Evolutionary conservation across 2,888 invertebrate genomes (phyloP), one percentile per base, ranked within the genome.

Genomic region (Agrotis clavis): DNA sequence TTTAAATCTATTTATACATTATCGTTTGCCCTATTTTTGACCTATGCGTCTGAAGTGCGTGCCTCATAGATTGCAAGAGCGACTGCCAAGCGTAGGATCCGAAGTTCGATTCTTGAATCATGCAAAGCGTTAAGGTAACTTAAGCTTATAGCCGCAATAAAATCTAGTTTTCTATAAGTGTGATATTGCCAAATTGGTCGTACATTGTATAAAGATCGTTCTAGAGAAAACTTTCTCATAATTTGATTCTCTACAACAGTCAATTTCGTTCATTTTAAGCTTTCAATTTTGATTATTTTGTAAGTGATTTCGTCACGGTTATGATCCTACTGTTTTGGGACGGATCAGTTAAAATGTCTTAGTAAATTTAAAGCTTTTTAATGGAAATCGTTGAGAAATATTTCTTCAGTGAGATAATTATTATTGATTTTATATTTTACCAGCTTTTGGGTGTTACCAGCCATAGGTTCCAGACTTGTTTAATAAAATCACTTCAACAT

Each of bases 121-220:
- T 30, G 30, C 30, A 30, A 3, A 30, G 30, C 30, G 30, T 30
- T 5, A 30, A 30, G 5, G 30, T 30, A 30, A 30, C 30, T 30
- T 30, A 30, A n/a, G n/a, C n/a, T n/a, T n/a, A n/a, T n/a, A n/a
- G n/a, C 35, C 35, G 35, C 35, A 1, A 6, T 7, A 35, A 1
- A 35, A 35, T 0, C 35, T 35, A 41, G 41, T 41, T 77, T 83
- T 81, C 77, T 81, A 81, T 79, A 77, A 71, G 67, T 79, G 57
- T 30, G 57, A 19, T 78, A 78, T 68, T 54, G 63, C 30, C 51
- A 70, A 81, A 82, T 81, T 74, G 56, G 64, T 66, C 71, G 57
- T 16, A 21, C 13, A n/a, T 41, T 63, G 25, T 25, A 68, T 21
- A 30, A 69, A 80, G 67, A 74, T 56, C 71, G 47, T 25, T 63